Conservation (phyloP, 2,797 vertebrate species). For the Microhierax caerulescens region DNA sequence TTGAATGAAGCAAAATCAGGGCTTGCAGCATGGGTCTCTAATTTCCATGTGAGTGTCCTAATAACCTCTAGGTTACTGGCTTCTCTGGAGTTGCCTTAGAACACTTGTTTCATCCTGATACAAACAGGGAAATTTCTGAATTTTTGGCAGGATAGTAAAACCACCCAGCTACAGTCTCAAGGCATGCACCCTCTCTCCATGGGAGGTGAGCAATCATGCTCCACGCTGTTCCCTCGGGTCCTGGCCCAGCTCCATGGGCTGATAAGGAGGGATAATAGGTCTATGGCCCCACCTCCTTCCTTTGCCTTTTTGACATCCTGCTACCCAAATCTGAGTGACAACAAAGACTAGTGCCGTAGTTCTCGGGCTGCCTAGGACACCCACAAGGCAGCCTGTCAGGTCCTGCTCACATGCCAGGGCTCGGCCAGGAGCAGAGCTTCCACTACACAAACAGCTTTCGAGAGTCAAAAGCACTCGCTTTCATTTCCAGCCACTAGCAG, state of each 20-base stretch:
- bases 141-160: conserved; percentile 57
- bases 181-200: conserved; percentile 47
- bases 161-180: conserved; percentile 60
- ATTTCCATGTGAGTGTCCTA: background rate
- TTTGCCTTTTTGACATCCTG: conserved; percentile 53
- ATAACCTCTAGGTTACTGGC: background rate
- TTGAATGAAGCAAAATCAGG: background rate
- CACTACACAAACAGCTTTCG: background rate
- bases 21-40: background rate
- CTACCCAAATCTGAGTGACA: conserved; percentile 46
- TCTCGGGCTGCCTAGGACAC: conserved; percentile 31
- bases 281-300: conserved; percentile 27
- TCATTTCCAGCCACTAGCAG: background rate
- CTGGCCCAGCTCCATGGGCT: conserved; percentile 40
- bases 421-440: background rate
- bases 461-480: background rate
- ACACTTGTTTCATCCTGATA: conserved; percentile 36
- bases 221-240: conserved; percentile 43
- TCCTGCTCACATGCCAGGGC: conserved; percentile 20
- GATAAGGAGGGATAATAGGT: conserved; percentile 52
- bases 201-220: conserved; percentile 56
- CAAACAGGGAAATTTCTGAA: conserved; percentile 14
- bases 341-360: background rate
- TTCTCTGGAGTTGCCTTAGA: background rate
- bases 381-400: conserved; percentile 41